These are phyloP conservation scores for Stenotaenia linearis DNA, from an alignment of 2,888 invertebrate species.

Conservation along the genomic window DNA sequence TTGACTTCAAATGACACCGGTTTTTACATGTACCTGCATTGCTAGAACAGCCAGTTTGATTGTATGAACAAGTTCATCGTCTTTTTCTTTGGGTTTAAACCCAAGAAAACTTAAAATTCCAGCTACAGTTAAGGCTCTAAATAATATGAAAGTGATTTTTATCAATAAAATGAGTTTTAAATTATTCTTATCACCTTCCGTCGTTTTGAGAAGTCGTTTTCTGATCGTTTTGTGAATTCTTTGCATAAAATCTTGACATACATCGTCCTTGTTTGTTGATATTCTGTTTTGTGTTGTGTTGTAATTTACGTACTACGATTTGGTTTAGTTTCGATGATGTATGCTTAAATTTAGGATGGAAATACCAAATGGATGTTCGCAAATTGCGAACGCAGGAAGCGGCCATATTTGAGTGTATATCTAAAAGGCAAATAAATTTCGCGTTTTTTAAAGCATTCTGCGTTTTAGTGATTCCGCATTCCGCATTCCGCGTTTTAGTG, in stretches of 20 bases:
- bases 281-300: not conserved
- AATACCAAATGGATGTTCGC: not conserved
- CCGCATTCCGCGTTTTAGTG: too few relatives aligned
- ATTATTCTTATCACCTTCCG: too few relatives aligned
- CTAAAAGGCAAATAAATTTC: too few relatives aligned
- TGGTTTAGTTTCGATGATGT: not conserved
- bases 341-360: not conserved
- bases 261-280: not conserved
- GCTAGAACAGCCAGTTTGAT: constrained; percentile 73
- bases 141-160: too few relatives aligned
- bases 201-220: too few relatives aligned
- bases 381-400: not conserved
- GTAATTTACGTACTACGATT: not conserved
- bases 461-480: too few relatives aligned
- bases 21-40: constrained; percentile 56
- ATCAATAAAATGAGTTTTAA: too few relatives aligned
- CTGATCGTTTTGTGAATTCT: not conserved
- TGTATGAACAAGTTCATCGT: constrained; percentile 65
- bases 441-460: too few relatives aligned
- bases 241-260: not conserved
- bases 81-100: constrained; percentile 46
- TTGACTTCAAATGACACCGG: too few relatives aligned
- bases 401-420: not conserved
- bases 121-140: not conserved
- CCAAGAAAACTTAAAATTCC: not conserved